Evolutionary conservation across 2,113 vertebrate species (phyloP).

Genomic region (Catharus minimus): DNA sequence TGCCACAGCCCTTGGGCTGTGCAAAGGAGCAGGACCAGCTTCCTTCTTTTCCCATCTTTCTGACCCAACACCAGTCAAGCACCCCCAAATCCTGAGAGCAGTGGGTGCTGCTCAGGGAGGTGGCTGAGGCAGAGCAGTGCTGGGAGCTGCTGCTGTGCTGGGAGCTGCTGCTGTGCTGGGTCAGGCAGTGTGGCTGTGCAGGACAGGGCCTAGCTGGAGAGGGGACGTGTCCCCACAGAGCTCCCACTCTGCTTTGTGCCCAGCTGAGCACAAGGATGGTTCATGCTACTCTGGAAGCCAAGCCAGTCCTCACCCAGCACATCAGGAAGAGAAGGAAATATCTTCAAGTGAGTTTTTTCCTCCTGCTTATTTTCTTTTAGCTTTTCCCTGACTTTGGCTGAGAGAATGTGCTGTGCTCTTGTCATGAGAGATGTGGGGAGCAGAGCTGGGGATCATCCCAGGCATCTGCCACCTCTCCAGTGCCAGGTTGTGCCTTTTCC

Average conservation of each 20-base stretch:
- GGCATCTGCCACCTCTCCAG: accelerated
- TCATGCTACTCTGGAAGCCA: neutral
- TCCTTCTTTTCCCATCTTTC: neutral
- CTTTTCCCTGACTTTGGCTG: neutral
- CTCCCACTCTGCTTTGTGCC: accelerated
- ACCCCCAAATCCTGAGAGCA: neutral
- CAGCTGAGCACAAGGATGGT: neutral
- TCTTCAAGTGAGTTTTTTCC: neutral
- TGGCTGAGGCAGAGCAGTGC: neutral
- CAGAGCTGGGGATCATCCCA: accelerated
- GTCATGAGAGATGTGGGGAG: neutral
- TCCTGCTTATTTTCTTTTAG: neutral
- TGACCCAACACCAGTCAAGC: accelerated
- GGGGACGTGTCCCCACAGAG: neutral
- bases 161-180: neutral
- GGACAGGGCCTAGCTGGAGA: accelerated
- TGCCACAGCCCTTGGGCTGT: neutral
- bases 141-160: neutral
- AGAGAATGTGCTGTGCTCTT: neutral
- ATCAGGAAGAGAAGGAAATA: neutral
- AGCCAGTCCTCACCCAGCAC: neutral
- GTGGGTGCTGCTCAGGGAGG: neutral
- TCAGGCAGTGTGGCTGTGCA: neutral
- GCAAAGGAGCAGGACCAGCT: neutral
- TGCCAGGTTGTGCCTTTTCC: accelerated